Base-by-base conservation (phyloP, 2,888 invertebrate genomes). In the Hypselothyrea guttata region DNA sequence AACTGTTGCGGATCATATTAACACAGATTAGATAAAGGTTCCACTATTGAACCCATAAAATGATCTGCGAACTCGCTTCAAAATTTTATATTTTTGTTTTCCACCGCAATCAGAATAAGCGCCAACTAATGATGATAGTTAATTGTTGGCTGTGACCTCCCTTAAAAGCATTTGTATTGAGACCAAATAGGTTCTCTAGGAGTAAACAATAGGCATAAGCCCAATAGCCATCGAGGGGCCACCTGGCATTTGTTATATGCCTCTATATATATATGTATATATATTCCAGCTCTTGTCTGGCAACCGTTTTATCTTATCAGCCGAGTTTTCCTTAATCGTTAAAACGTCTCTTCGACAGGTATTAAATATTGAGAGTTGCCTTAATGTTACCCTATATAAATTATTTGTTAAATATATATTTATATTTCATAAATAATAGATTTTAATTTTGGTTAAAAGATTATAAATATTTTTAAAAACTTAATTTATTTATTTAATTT, bases 21-120 rank as follows among this genome's bases (percentile, higher is more conserved):
- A 7, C 37, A 1, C 7, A n/a, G 77, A 78, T 78, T 58, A 78
- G 77, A 78, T 78, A 77, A 77, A 57, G 56, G 35, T 30, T 18
- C 16, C 13, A 31, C 9, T 22, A 22, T n/a, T 28, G 4, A 30
- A 7, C 34, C 18, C 9, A 64, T 63, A 63, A 69, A 74, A 7
- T 33, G 48, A 64, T 64, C 53, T 71, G 38, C 35, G 7, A 33
- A 18, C 22, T 35, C 22, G 13, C 7, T 44, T 22, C 22, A 5
- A 7, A 11, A 34, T 44, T 8, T 7, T 33, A 22, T 8, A 11
- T 40, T 44, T 8, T 7, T 33, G 27, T 8, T 34, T 18, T 4
- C 18, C 15, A 11, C 5, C 22, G 12, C 9, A 11, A 22, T 27
- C n/a, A 18, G n/a, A n/a, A 45, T 37, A 51, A 38, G 16, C 38